Conservation (phyloP, 2,797 vertebrate genomes). For the Squalus acanthias region DNA sequence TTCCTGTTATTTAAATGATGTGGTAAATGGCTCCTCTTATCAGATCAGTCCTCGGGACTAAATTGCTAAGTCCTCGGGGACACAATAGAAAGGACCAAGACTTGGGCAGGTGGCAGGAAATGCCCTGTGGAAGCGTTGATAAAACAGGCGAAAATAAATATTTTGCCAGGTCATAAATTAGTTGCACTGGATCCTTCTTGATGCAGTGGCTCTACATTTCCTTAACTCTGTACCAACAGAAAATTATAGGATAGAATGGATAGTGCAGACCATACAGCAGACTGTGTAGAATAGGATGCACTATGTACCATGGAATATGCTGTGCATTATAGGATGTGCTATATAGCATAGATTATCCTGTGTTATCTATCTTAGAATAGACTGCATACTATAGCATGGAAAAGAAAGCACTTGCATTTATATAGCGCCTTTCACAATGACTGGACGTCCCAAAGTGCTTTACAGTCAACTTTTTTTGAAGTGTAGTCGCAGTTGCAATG, state of each 20-base stretch:
- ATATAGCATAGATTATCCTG: too few species aligned
- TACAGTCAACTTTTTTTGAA: too few species aligned
- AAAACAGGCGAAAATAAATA: conserved; percentile 30
- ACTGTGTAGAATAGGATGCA: not conserved
- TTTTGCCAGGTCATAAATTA: conserved; percentile 18
- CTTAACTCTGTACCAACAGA: not conserved
- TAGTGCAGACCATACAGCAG: not conserved
- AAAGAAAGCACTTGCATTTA: too few species aligned
- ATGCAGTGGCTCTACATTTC: not conserved
- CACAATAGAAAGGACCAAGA: conserved; percentile 21
- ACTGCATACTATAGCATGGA: too few species aligned
- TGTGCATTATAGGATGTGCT: too few species aligned
- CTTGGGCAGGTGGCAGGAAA: conserved; percentile 23
- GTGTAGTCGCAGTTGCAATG: too few species aligned
- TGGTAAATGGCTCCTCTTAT: conserved; percentile 3
- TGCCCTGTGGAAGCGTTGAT: conserved; percentile 27
- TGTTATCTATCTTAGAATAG: too few species aligned
- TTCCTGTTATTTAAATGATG: conserved; percentile 29
- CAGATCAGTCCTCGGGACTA: not conserved
- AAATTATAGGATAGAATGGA: not conserved
- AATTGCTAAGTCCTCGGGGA: conserved; percentile 7
- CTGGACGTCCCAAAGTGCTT: too few species aligned
- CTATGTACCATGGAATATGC: not conserved
- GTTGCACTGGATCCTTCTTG: not conserved
- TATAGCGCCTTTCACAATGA: too few species aligned